Conservation (phyloP, 1,140 invertebrate genomes). For the Bombus breviceps region DNA sequence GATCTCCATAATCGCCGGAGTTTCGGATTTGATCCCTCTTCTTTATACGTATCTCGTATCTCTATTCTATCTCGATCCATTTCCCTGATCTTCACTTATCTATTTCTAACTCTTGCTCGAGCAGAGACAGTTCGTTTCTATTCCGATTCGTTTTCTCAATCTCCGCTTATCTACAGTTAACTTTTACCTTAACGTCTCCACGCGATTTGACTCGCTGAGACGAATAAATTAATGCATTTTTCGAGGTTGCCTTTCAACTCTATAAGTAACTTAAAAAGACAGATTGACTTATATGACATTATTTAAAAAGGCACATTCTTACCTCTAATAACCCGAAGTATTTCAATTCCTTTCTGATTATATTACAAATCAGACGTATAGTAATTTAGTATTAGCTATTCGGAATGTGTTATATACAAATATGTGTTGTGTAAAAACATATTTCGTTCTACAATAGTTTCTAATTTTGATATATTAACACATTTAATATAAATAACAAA, state of each 20-base stretch:
- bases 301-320: background rate
- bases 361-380: too few relatives aligned
- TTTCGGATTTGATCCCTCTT: slow-evolving; percentile 26
- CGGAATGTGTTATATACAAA: too few relatives aligned
- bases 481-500: too few relatives aligned
- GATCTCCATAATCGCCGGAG: slow-evolving; percentile 33
- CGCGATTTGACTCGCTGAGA: background rate
- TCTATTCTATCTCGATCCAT: slow-evolving; percentile 42
- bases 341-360: too few relatives aligned
- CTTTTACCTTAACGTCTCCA: slow-evolving; percentile 18
- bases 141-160: slow-evolving; percentile 25
- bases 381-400: too few relatives aligned
- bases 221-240: background rate
- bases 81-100: slow-evolving; percentile 44
- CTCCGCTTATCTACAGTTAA: slow-evolving; percentile 23
- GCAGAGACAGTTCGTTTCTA: slow-evolving; percentile 24
- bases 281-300: too few relatives aligned
- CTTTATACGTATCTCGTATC: slow-evolving; percentile 10
- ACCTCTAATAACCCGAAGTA: too few relatives aligned
- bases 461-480: too few relatives aligned
- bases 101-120: slow-evolving; percentile 25
- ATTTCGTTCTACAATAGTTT: too few relatives aligned
- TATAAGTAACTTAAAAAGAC: background rate
- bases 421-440: too few relatives aligned
- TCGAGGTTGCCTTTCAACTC: background rate